These are phyloP conservation scores for Elanoides forficatus DNA, from an alignment of 2,113 vertebrate species.

Conservation along the genomic window DNA sequence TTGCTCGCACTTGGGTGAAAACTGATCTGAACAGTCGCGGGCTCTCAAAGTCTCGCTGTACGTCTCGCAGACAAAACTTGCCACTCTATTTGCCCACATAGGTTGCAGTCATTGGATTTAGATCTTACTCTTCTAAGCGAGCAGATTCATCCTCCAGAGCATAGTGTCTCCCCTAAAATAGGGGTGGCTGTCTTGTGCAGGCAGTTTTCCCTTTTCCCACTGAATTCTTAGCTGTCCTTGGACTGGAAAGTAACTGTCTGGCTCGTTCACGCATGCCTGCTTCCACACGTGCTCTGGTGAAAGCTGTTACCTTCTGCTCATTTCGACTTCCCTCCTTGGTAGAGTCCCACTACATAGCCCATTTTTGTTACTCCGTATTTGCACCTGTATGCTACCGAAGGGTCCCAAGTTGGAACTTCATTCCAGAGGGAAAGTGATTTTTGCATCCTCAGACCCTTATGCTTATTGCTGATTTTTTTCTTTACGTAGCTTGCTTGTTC, in stretches of 20 bases:
- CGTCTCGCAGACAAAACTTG: not conserved
- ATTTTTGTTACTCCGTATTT: rapidly evolving
- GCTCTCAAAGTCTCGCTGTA: not conserved
- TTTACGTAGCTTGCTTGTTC: not conserved
- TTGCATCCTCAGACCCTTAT: not conserved
- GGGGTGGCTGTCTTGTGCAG: too few species aligned
- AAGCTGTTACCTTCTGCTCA: not conserved
- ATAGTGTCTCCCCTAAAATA: not conserved
- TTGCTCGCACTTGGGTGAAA: not conserved
- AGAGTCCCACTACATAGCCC: rapidly evolving
- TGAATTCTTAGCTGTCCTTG: not conserved
- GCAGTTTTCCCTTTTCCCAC: not conserved
- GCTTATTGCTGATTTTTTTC: not conserved
- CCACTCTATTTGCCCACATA: not conserved
- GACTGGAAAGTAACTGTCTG: not conserved
- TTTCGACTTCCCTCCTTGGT: not conserved
- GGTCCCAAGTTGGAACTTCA: not conserved
- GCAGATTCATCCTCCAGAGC: not conserved
- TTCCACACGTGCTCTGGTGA: not conserved
- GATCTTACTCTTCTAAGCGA: not conserved
- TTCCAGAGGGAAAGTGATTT: not conserved
- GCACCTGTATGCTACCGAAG: not conserved
- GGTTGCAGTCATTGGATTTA: not conserved
- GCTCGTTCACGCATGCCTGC: not conserved
- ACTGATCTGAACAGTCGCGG: rapidly evolving